Percentiles rank a stretch among this genome's conserved stretches.
Conservation (phyloP, 2,113 vertebrate genomes). For the Nicator chloris region DNA sequence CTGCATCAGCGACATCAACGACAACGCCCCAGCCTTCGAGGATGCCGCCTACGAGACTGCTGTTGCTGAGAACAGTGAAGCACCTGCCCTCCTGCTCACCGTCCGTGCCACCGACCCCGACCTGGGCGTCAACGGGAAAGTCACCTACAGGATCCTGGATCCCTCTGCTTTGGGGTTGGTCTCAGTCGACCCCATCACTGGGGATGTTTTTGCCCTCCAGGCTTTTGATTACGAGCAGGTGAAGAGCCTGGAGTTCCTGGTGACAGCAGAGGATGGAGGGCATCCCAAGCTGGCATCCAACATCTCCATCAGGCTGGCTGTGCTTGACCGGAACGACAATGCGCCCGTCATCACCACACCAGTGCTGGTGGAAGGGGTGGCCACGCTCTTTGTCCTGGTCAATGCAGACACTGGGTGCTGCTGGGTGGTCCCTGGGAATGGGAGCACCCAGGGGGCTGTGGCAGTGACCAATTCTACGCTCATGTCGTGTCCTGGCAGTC, state of each 20-base stretch:
- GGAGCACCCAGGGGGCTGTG: not conserved
- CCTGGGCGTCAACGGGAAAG: conserved; percentile 78
- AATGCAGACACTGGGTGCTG: conserved; percentile 74
- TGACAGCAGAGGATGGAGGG: conserved; percentile 84
- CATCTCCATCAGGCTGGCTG: conserved; percentile 73
- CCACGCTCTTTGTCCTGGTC: conserved; percentile 79
- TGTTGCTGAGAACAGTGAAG: conserved; percentile 79
- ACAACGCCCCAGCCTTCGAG: conserved; percentile 87
- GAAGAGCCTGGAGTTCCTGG: conserved; percentile 76
- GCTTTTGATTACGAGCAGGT: conserved; percentile 84
- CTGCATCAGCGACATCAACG: conserved; percentile 84
- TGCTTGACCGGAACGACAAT: conserved; percentile 89
- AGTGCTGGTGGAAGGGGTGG: conserved; percentile 71
- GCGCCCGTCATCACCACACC: conserved; percentile 79
- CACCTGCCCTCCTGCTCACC: conserved; percentile 71
- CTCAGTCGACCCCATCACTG: conserved; percentile 77
- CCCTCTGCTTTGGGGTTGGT: conserved; percentile 65
- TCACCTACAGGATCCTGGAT: conserved; percentile 82
- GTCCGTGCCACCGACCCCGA: conserved; percentile 83
- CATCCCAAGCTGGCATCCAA: conserved; percentile 80
- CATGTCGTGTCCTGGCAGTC: accelerated
- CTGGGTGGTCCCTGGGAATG: conserved; percentile 44
- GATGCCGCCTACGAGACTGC: conserved; percentile 69
- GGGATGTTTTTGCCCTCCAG: conserved; percentile 76
- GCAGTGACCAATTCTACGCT: not conserved